Conservation (phyloP, 2,888 invertebrate species). For the Nomada hirtipes region DNA sequence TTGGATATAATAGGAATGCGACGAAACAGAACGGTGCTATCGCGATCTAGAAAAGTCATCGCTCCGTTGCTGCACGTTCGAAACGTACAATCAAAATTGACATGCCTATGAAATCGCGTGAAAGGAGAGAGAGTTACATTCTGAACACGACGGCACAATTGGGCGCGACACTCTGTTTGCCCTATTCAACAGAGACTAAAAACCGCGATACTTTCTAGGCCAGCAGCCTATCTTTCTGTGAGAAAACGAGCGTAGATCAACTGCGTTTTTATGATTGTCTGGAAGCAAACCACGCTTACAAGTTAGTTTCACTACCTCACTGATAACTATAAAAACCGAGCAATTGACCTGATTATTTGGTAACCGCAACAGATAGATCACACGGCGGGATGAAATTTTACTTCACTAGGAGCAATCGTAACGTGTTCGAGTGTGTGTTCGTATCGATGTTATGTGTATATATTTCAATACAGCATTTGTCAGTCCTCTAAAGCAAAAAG, state of each 20-base stretch:
- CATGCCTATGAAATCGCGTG: slow-evolving; percentile 21
- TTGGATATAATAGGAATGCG: background rate
- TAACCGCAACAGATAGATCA: background rate
- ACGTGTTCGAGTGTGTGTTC: too few species aligned
- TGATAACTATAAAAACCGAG: slow-evolving; percentile 23
- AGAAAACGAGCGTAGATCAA: slow-evolving; percentile 36
- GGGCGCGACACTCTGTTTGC: slow-evolving; percentile 56
- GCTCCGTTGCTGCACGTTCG: too few species aligned
- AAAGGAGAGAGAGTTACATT: slow-evolving; percentile 61
- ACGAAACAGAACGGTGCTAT: background rate
- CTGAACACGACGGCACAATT: slow-evolving; percentile 46
- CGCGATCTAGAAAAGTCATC: background rate
- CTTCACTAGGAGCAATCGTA: background rate
- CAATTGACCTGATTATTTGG: slow-evolving; percentile 21
- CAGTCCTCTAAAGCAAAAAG: background rate
- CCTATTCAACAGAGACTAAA: slow-evolving; percentile 59
- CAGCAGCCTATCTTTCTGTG: slow-evolving; percentile 41
- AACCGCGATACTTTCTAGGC: slow-evolving; percentile 67
- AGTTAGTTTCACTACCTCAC: slow-evolving; percentile 7
- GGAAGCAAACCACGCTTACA: background rate
- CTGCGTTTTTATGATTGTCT: too few species aligned
- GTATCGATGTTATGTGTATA: background rate
- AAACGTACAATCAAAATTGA: background rate
- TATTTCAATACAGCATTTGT: background rate
- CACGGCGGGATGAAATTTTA: background rate